A percentile compares a stretch with the other conserved stretches of the same genome.
Evolutionary conservation across 2,888 invertebrate genomes (phyloP).

Genomic region (Neoscelio sp.): DNA sequence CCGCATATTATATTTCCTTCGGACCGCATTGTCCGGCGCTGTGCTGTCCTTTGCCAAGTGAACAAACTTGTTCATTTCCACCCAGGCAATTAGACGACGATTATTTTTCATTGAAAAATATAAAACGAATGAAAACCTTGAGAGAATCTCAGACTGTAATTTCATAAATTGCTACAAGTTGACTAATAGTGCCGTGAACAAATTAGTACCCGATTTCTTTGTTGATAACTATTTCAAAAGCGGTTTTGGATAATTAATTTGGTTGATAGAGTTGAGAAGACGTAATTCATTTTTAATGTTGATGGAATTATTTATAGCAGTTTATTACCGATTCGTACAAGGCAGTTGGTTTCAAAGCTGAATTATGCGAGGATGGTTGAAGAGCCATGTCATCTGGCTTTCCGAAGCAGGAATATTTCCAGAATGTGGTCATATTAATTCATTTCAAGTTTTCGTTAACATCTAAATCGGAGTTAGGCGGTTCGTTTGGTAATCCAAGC

Average conservation of each 20-base stretch:
- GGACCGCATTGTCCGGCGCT: slow-evolving; percentile 2
- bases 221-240: slow-evolving; percentile 20
- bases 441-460: slow-evolving; percentile 30
- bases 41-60: slow-evolving; percentile 13
- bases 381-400: no score
- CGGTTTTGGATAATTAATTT: slow-evolving; percentile 35
- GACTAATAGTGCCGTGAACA: slow-evolving; percentile 18
- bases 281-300: slow-evolving; percentile 11
- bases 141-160: slow-evolving; percentile 23
- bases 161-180: slow-evolving; percentile 41
- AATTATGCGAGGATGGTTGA: no score
- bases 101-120: slow-evolving; percentile 31
- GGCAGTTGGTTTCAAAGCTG: no score
- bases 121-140: slow-evolving; percentile 28
- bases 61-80: slow-evolving; percentile 46
- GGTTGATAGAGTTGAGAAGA: neutral
- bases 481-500: slow-evolving; percentile 14
- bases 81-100: slow-evolving; percentile 8
- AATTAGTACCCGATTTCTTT: slow-evolving; percentile 7
- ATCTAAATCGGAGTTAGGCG: slow-evolving; percentile 18
- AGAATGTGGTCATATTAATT: slow-evolving; percentile 37
- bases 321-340: neutral
- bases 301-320: neutral
- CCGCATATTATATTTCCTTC: slow-evolving; percentile 46
- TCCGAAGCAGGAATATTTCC: no score